These are phyloP conservation scores for Aplocera efformata DNA, from an alignment of 2,888 invertebrate genomes.

Conservation along the genomic window DNA sequence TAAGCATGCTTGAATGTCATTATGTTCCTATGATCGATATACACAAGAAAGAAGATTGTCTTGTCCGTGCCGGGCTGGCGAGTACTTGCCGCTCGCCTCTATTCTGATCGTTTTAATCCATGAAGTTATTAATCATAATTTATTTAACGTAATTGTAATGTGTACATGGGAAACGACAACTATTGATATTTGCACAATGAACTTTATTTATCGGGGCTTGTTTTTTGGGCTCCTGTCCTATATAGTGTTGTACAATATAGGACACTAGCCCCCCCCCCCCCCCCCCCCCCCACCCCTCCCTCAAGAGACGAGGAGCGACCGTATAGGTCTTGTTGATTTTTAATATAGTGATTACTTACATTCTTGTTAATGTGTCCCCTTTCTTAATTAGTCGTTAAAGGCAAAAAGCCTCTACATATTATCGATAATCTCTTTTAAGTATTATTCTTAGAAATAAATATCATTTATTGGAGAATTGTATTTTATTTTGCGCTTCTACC, in stretches of 20 bases:
- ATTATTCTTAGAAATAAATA: constrained; percentile 64
- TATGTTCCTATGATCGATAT: too few relatives aligned
- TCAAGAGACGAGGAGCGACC: too few relatives aligned
- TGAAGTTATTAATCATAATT: constrained; percentile 32
- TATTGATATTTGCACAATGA: constrained; percentile 25
- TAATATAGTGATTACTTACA: constrained; percentile 5
- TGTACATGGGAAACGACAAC: constrained; percentile 17
- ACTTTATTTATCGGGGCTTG: constrained; percentile 22
- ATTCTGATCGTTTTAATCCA: too few relatives aligned
- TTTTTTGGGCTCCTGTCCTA: too few relatives aligned
- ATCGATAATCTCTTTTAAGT: constrained; percentile 59
- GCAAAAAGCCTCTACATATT: constrained; percentile 32
- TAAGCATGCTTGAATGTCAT: too few relatives aligned
- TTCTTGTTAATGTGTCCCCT: constrained; percentile 33
- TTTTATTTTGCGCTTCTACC: constrained; percentile 29
- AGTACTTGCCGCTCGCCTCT: too few relatives aligned
- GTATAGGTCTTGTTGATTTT: too few relatives aligned
- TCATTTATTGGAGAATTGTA: constrained; percentile 56
- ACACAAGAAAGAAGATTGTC: too few relatives aligned
- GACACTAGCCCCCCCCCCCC: too few relatives aligned
- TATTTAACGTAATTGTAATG: constrained; percentile 29
- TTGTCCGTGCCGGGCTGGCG: too few relatives aligned
- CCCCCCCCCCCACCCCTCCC: too few relatives aligned
- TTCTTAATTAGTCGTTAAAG: constrained; percentile 30
- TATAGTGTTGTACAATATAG: constrained; percentile 21